These are phyloP conservation scores for Carapus acus DNA, from an alignment of 2,797 vertebrate species.

Conservation along the genomic window DNA sequence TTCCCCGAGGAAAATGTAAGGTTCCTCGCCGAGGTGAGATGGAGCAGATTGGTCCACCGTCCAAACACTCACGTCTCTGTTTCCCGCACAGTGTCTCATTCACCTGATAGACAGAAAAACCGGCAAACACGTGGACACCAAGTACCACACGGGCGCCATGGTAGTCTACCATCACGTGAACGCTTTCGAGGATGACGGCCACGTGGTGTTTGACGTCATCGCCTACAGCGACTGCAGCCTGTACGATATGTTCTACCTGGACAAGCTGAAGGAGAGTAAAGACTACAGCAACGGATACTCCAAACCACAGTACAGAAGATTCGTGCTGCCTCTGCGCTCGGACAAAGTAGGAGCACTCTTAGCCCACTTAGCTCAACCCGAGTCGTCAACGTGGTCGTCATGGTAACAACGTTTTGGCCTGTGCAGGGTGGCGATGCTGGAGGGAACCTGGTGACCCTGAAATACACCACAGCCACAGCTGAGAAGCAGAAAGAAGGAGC, in stretches of 20 bases:
- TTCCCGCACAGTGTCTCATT: slow-evolving; percentile 78
- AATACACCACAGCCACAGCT: slow-evolving; percentile 78
- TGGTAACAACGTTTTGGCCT: neutral
- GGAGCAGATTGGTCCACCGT: too few relatives aligned
- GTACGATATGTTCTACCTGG: slow-evolving; percentile 88
- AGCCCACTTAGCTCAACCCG: too few relatives aligned
- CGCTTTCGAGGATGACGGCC: slow-evolving; percentile 84
- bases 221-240: slow-evolving; percentile 80
- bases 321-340: slow-evolving; percentile 75
- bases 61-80: too few relatives aligned
- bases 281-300: slow-evolving; percentile 36
- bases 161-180: slow-evolving; percentile 90
- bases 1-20: slow-evolving; percentile 82
- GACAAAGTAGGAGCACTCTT: slow-evolving; percentile 83
- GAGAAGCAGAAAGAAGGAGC: slow-evolving; percentile 82
- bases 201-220: slow-evolving; percentile 84
- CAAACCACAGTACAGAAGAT: slow-evolving; percentile 76
- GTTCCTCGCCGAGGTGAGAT: too few relatives aligned
- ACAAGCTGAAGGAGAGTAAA: slow-evolving; percentile 69
- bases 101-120: slow-evolving; percentile 86
- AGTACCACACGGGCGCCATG: slow-evolving; percentile 78
- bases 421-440: slow-evolving; percentile 72
- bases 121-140: slow-evolving; percentile 73
- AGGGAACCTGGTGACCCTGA: slow-evolving; percentile 76
- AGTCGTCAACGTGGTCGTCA: too few relatives aligned